These are phyloP conservation scores for Pogonus chalceus DNA, from an alignment of 1,140 invertebrate genomes.

Conservation along the genomic window DNA sequence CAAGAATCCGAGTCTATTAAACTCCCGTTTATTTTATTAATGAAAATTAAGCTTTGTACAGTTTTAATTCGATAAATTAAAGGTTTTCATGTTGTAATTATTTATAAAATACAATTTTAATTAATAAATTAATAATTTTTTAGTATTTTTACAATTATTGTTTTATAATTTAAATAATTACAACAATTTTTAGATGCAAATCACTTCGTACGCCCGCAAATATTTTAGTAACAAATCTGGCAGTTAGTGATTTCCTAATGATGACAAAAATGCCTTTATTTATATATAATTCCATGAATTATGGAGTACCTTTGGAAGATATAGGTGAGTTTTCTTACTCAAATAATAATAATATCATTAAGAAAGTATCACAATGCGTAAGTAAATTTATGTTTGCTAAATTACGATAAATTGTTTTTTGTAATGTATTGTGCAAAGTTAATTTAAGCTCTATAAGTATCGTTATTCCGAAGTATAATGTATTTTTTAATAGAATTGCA, in stretches of 20 bases:
- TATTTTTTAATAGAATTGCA: too few species aligned
- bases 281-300: constrained; percentile 57
- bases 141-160: background rate
- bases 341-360: too few species aligned
- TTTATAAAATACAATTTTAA: background rate
- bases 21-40: background rate
- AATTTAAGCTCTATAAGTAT: too few species aligned
- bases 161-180: background rate
- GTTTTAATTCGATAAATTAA: background rate
- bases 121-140: constrained; percentile 6
- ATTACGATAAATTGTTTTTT: too few species aligned
- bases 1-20: background rate
- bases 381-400: too few species aligned
- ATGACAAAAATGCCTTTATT: constrained; percentile 58
- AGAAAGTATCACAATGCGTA: too few species aligned
- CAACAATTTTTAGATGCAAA: constrained; percentile 46
- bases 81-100: too few species aligned
- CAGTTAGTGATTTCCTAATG: constrained; percentile 64
- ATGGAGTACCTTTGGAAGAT: constrained; percentile 56
- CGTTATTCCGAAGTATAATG: too few species aligned
- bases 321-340: constrained; percentile 46
- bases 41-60: background rate
- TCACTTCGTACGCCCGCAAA: constrained; percentile 63
- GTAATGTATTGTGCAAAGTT: too few species aligned
- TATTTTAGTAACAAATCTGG: constrained; percentile 65